Evolutionary conservation across 2,888 invertebrate species (phyloP).

Genomic region (Tineola bisselliella): DNA sequence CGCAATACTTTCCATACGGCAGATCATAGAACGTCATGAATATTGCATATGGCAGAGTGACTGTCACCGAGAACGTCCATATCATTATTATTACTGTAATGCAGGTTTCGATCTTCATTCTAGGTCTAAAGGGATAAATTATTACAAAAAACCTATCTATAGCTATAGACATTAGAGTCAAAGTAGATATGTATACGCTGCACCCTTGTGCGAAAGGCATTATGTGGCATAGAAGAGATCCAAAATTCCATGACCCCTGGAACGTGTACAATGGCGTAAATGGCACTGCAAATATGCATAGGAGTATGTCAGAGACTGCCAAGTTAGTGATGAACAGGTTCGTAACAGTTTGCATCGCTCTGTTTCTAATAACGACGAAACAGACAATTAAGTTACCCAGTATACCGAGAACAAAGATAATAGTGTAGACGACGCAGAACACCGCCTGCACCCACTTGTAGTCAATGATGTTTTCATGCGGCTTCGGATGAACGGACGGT

Average conservation of each 20-base stretch:
- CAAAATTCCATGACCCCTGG: slow-evolving; percentile 92
- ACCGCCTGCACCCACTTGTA: slow-evolving; percentile 74
- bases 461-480: slow-evolving; percentile 66
- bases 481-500: not conserved
- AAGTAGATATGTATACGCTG: slow-evolving; percentile 96
- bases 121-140: slow-evolving; percentile 92
- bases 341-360: slow-evolving; percentile 97
- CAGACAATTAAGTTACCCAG: slow-evolving; percentile 92
- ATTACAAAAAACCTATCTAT: slow-evolving; percentile 98
- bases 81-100: slow-evolving; percentile 86
- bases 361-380: slow-evolving; percentile 91
- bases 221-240: slow-evolving; percentile 88
- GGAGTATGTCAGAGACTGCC: slow-evolving; percentile 92
- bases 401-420: slow-evolving; percentile 88
- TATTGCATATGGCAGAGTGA: slow-evolving; percentile 91
- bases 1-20: slow-evolving; percentile 72
- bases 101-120: slow-evolving; percentile 90
- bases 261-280: slow-evolving; percentile 97
- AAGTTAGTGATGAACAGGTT: slow-evolving; percentile 97
- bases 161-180: slow-evolving; percentile 96
- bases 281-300: slow-evolving; percentile 93
- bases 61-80: slow-evolving; percentile 88
- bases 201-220: slow-evolving; percentile 94
- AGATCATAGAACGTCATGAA: slow-evolving; percentile 75
- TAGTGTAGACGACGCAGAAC: slow-evolving; percentile 81